These are phyloP conservation scores for Danio tinwini DNA, from an alignment of 2,797 vertebrate species.

Conservation along the genomic window DNA sequence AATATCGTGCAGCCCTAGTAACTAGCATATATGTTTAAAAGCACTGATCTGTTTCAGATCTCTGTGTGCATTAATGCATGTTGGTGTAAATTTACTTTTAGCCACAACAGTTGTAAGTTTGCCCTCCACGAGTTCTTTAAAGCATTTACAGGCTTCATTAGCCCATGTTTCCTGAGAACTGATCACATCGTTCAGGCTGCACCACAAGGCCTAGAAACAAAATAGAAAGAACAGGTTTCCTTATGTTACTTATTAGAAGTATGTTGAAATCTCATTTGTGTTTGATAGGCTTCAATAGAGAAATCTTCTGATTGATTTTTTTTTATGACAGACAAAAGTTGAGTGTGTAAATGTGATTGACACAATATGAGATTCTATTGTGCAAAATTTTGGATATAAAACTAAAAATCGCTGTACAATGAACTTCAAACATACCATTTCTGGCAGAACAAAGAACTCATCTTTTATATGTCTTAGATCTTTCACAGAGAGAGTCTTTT, in stretches of 20 bases:
- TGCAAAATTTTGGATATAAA: too few species aligned
- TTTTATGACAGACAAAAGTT: not conserved
- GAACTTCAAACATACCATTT: constrained; percentile 78
- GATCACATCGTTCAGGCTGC: constrained; percentile 82
- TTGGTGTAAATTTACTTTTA: constrained; percentile 63
- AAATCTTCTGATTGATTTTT: too few species aligned
- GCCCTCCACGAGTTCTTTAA: constrained; percentile 81
- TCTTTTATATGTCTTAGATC: constrained; percentile 85
- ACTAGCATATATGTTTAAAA: not conserved
- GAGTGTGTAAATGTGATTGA: too few species aligned
- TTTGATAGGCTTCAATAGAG: not conserved
- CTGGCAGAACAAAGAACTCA: constrained; percentile 85
- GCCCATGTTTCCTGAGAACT: constrained; percentile 81
- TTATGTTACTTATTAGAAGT: not conserved
- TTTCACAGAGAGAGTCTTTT: constrained; percentile 75
- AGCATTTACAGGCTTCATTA: constrained; percentile 76
- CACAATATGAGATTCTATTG: too few species aligned
- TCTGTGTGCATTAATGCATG: not conserved
- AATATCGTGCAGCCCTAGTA: too few species aligned
- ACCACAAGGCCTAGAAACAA: constrained; percentile 82
- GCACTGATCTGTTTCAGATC: not conserved
- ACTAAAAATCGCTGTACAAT: too few species aligned
- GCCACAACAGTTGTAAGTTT: constrained; percentile 76
- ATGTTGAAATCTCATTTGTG: not conserved
- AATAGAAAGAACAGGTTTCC: not conserved